phyloP scores from a whole-genome alignment of 1,140 invertebrate genomes.

The Drosophila lacertosa region DNA sequence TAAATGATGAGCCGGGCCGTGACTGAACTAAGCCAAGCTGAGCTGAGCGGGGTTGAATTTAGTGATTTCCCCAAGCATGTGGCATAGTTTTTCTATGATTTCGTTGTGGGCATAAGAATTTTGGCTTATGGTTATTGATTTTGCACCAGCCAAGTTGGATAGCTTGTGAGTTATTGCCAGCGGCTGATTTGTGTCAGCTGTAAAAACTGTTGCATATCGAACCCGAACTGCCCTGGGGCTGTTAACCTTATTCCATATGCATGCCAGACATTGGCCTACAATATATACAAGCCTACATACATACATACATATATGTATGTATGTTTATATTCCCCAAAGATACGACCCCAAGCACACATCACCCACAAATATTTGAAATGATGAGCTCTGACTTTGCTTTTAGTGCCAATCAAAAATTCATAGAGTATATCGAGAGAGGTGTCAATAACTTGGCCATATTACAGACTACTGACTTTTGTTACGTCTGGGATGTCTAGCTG shows the following conservation, averaged over 20 bases:
- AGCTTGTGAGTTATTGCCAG: conserved; percentile 65
- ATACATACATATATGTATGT: too few relatives aligned
- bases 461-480: conserved; percentile 28
- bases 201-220: conserved; percentile 57
- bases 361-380: conserved; percentile 9
- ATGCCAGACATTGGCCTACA: conserved; percentile 11
- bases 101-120: conserved; percentile 64
- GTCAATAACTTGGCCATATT: conserved; percentile 66
- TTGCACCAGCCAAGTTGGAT: conserved; percentile 41
- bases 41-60: conserved; percentile 52
- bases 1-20: too few relatives aligned
- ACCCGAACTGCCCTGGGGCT: background rate
- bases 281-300: conserved; percentile 4
- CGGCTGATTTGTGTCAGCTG: conserved; percentile 64
- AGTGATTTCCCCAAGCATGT: conserved; percentile 80
- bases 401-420: conserved; percentile 70
- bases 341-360: background rate
- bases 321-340: conserved; percentile 14
- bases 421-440: conserved; percentile 56
- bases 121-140: conserved; percentile 78
- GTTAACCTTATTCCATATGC: conserved; percentile 6
- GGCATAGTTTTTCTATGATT: conserved; percentile 68
- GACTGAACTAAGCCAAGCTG: background rate
- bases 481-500: background rate
- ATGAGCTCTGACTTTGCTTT: background rate